Percentiles rank a stretch among this genome's conserved stretches.
Conservation (phyloP, 2,797 vertebrate species). For the Pogonophryne albipinna region DNA sequence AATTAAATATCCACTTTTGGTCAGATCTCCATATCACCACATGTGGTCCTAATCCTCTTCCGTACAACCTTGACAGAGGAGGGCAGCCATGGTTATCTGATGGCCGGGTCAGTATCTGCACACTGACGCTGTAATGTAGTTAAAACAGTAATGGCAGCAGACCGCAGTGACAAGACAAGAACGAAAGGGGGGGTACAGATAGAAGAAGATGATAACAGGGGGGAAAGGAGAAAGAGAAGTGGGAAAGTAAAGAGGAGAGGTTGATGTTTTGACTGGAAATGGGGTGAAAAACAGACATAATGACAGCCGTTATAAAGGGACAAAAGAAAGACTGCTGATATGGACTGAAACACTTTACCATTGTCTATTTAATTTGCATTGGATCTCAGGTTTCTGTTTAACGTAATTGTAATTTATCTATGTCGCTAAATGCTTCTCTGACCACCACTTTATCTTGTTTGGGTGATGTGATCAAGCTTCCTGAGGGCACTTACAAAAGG, state of each 20-base stretch:
- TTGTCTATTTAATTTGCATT: conserved; percentile 38
- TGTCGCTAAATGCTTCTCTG: conserved; percentile 34
- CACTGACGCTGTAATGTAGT: conserved; percentile 74
- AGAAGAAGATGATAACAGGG: conserved; percentile 74
- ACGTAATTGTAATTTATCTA: conserved; percentile 33
- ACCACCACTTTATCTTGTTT: conserved; percentile 20
- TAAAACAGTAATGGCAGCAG: conserved; percentile 72
- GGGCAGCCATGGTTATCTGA: conserved; percentile 57
- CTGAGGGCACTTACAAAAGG: conserved; percentile 27
- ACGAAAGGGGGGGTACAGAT: conserved; percentile 68
- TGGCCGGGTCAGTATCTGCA: conserved; percentile 60
- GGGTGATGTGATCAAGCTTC: conserved; percentile 28
- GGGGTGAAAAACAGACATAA: conserved; percentile 31
- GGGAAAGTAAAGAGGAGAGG: conserved; percentile 16
- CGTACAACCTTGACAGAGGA: conserved; percentile 58
- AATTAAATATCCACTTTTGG: neutral
- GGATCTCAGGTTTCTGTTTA: conserved; percentile 33
- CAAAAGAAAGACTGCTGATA: conserved; percentile 33
- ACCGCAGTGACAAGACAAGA: conserved; percentile 72
- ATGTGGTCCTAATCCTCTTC: too few relatives aligned
- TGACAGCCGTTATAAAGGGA: conserved; percentile 17
- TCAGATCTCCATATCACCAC: too few relatives aligned
- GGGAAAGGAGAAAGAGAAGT: conserved; percentile 42
- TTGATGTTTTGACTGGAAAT: conserved; percentile 41
- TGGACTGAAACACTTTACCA: conserved; percentile 14